Evolutionary conservation across 1,140 invertebrate species (phyloP), one percentile per base, ranked within the genome.

Genomic region (Atta texana): DNA sequence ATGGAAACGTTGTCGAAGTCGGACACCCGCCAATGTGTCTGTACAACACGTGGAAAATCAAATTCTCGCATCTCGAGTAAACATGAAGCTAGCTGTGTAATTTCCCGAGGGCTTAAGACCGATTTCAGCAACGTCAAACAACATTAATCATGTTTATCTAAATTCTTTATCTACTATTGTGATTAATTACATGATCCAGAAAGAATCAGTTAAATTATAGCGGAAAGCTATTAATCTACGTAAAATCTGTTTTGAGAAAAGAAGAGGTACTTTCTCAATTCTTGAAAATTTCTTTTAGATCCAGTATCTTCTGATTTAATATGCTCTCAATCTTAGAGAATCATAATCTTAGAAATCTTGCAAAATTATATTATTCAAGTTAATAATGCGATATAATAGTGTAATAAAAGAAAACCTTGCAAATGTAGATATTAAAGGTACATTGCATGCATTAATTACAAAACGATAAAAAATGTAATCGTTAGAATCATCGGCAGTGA

Each of bases 1-100:
- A 84, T 84, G 80, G 34, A 14, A 75, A 84, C 80, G 7, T 84
- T 84, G 80, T 84, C 53, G 7, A 18, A 49, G 80, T 84, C 68
- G 7, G 18, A 49, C 55, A 24, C 18, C 21, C 18, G n/a, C 39
- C 21, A 53, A 61, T 51, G 34, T 44, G n/a, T 55, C 64, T 53
- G n/a, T n/a, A 10, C n/a, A 18, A n/a, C n/a, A 18, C n/a, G 31
- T 31, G 39, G 64, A 81, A 81, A 71, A 84, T 84, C 80, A 34
- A 14, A n/a, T 39, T 61, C 68, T 44, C 12, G 78, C 18, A 21
- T 59, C 51, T 51, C 39, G 64, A 31, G 31, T 81, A 81, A 81
- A 81, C 64, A 49, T 51, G 31, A 81, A 64, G 24, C 8, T 28
- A 28, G 10, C 34, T 39, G 31, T 55, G 4, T n/a, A 44, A 39